Evolutionary conservation across 1,140 invertebrate genomes (phyloP).

Genomic region (Scaptomyza pallida): DNA sequence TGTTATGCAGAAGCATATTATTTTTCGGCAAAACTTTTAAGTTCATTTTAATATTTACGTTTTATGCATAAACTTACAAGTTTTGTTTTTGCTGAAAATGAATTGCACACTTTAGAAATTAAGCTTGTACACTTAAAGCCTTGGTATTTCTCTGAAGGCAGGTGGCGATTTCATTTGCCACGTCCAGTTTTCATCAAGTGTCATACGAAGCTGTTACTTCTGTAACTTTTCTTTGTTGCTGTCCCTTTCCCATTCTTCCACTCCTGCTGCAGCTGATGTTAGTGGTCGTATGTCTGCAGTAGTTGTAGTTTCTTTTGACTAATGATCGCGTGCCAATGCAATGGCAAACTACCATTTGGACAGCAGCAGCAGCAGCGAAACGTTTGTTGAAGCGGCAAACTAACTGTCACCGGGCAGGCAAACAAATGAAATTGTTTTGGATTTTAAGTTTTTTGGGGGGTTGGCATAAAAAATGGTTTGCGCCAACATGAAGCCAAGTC

Average conservation of each 20-base stretch:
- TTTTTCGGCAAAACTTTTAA: no score
- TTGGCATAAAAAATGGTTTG: slow-evolving; percentile 19
- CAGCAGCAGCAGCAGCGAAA: slow-evolving; percentile 24
- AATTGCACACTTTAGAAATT: no score
- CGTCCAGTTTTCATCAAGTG: slow-evolving; percentile 59
- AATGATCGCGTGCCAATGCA: slow-evolving; percentile 77
- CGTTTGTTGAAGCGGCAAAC: slow-evolving; percentile 55
- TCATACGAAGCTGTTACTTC: slow-evolving; percentile 26
- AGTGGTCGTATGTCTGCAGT: slow-evolving; percentile 4
- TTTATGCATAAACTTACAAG: not conserved
- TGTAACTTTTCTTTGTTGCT: not conserved
- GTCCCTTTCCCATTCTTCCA: not conserved
- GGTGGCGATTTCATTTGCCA: slow-evolving; percentile 28
- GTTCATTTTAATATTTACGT: no score
- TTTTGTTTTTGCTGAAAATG: no score
- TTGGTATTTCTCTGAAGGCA: not conserved
- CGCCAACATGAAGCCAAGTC: slow-evolving; percentile 22
- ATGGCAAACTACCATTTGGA: slow-evolving; percentile 59
- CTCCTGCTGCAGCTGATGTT: not conserved
- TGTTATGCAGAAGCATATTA: no score
- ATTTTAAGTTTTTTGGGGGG: slow-evolving; percentile 14
- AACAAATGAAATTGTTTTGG: slow-evolving; percentile 63
- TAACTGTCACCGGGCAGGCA: slow-evolving; percentile 20
- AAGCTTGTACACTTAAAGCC: no score
- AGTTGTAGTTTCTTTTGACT: slow-evolving; percentile 56